Percentiles rank a stretch among this genome's conserved stretches.
These are phyloP conservation scores for Alectoris magna DNA, from an alignment of 2,797 vertebrate species.

Conservation along the genomic window DNA sequence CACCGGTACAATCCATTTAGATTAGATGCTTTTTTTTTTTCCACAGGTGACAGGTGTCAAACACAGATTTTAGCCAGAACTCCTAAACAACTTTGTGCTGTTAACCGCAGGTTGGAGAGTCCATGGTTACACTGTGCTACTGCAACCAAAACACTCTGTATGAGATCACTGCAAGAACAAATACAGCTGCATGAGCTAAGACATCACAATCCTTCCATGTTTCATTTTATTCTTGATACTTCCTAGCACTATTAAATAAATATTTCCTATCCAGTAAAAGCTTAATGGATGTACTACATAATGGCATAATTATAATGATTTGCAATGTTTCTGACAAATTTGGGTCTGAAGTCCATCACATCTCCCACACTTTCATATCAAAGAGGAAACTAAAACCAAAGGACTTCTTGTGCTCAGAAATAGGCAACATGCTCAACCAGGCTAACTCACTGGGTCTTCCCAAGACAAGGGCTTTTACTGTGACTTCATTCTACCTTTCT, in stretches of 20 bases:
- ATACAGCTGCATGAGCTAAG: neutral
- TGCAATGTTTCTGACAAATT: neutral
- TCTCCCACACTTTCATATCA: neutral
- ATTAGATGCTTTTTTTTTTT: neutral
- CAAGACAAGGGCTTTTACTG: neutral
- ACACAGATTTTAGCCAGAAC: neutral
- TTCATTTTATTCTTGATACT: rapidly evolving
- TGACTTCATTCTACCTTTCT: neutral
- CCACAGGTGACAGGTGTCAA: neutral
- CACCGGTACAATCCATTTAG: neutral
- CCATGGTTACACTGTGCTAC: neutral
- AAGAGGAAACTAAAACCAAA: neutral
- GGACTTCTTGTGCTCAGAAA: neutral
- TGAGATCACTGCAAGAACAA: neutral
- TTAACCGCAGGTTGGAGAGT: neutral
- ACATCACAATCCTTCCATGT: neutral
- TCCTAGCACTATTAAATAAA: neutral
- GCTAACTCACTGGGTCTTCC: neutral
- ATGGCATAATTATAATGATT: neutral
- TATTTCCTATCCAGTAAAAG: neutral
- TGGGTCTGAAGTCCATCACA: neutral
- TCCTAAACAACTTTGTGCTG: rapidly evolving
- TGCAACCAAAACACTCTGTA: rapidly evolving
- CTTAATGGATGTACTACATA: neutral
- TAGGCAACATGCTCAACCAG: neutral